These are phyloP conservation scores for Luscinia megarhynchos DNA, from an alignment of 2,797 vertebrate species.

Conservation along the genomic window DNA sequence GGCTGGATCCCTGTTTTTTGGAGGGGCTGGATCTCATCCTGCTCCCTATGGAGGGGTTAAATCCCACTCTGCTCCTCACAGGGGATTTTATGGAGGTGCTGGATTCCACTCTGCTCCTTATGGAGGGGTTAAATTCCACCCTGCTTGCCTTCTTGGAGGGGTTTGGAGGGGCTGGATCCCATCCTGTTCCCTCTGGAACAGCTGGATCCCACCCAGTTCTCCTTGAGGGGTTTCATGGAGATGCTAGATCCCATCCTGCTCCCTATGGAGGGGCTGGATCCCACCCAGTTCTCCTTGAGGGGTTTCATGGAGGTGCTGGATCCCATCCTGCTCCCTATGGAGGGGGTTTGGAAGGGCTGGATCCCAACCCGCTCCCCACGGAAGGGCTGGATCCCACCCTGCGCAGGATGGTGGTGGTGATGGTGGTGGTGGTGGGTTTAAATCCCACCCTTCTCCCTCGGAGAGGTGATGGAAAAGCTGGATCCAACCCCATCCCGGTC, in stretches of 20 bases:
- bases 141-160: neutral
- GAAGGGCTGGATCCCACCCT: neutral
- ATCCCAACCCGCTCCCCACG: neutral
- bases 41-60: neutral
- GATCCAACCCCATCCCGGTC: neutral
- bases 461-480: neutral
- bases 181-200: too few species aligned
- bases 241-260: neutral
- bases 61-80: neutral
- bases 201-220: too few species aligned
- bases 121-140: too few species aligned
- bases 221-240: neutral
- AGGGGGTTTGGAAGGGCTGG: too few species aligned
- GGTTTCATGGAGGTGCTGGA: neutral
- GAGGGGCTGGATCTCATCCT: neutral
- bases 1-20: neutral
- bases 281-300: too few species aligned
- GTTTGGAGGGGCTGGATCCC: too few species aligned
- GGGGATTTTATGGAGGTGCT: too few species aligned
- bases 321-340: neutral
- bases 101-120: neutral
- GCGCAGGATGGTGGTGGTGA: too few species aligned
- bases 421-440: too few species aligned
- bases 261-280: too few species aligned
- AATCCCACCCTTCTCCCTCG: neutral